phyloP scores from a whole-genome alignment of 2,797 vertebrate species.

The Petrocephalus schoutedeni region DNA sequence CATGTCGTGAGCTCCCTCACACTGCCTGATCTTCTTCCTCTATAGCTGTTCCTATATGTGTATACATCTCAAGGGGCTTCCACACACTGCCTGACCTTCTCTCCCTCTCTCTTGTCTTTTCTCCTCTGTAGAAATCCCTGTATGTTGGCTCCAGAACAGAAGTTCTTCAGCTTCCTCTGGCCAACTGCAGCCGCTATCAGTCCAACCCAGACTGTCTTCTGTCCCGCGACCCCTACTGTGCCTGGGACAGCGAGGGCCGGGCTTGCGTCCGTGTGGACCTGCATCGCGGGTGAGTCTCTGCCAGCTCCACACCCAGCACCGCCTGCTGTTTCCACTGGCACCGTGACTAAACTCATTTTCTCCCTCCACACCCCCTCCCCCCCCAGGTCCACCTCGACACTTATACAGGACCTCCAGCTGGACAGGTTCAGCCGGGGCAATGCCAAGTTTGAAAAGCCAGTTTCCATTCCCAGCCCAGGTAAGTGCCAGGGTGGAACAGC shows the following conservation, averaged over 20 bases:
- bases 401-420: constrained; percentile 70
- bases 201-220: constrained; percentile 73
- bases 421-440: constrained; percentile 67
- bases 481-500: constrained; percentile 33
- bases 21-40: constrained; percentile 13
- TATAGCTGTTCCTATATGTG: too few relatives aligned
- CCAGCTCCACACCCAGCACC: background rate
- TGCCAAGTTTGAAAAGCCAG: constrained; percentile 66
- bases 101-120: background rate
- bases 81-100: constrained; percentile 14
- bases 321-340: background rate
- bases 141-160: constrained; percentile 70
- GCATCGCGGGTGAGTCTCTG: constrained; percentile 61
- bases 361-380: constrained; percentile 24
- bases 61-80: background rate
- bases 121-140: constrained; percentile 61
- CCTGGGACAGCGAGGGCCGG: constrained; percentile 71
- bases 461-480: constrained; percentile 70
- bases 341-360: background rate
- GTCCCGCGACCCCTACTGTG: constrained; percentile 73
- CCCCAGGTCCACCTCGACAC: constrained; percentile 63
- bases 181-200: constrained; percentile 75
- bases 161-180: constrained; percentile 74
- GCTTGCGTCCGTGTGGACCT: constrained; percentile 72
- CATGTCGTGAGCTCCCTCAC: background rate